Evolutionary conservation across 2,888 invertebrate species (phyloP), one percentile per base, ranked within the genome.

Genomic region (Ceriagrion tenellum): DNA sequence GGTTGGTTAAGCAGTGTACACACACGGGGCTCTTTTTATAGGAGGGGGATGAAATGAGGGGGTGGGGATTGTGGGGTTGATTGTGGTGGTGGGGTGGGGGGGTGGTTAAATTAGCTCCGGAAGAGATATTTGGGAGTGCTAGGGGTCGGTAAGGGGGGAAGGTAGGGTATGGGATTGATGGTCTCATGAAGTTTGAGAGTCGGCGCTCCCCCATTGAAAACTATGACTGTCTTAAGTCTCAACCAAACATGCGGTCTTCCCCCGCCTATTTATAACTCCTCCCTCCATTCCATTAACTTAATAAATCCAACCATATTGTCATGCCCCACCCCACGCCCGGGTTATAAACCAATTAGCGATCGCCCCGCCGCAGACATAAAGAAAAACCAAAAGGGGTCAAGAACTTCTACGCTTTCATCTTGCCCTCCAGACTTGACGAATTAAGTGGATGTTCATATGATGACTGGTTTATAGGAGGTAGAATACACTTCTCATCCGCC

Each of bases 291-390:
- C 89, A 4, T 35, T 16, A 35, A 81, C 4, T 35, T n/a, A 30
- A 35, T 35, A 35, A 35, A 81, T 59, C 90, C 40, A 26, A n/a
- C 93, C 59, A 4, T 40, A 63, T 81, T 81, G 23, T 40, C 93
- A n/a, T 59, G 23, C 40, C 23, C 69, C 59, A 59, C 23, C 93
- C 55, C 10, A 26, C 26, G 2, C 20, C 8, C 89, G 55, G 69
- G 47, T 93, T 93, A 93, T 93, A 74, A 74, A 93, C 93, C 93
- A 74, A 74, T 74, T 74, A 93, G 93, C 93, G 63, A 47, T 18
- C 93, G 69, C 26, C n/a, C 81, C 12, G 81, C 81, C 10, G 59
- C 20, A 59, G 59, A 6, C 18, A 81, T 81, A 13, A 81, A 81
- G 81, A 81, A 35, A n/a, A 13, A n/a, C n/a, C n/a, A 81, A 12